Conservation (phyloP, 2,888 invertebrate species). For the Chloroclysta siterata region DNA sequence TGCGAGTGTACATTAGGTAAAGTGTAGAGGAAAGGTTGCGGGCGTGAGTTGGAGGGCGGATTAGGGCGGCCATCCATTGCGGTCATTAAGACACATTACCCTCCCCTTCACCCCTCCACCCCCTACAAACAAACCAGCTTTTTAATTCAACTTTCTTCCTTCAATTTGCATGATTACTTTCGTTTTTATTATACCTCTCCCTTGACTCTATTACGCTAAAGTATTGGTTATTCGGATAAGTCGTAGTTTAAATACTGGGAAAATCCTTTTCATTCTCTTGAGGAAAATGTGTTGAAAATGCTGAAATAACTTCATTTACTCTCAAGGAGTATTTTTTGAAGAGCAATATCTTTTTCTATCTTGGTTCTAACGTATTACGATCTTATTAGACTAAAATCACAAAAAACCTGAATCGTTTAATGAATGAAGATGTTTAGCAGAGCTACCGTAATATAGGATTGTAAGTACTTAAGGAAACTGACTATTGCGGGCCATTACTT, state of each 20-base stretch:
- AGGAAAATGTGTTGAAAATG: constrained; percentile 36
- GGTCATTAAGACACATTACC: constrained; percentile 84
- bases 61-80: constrained; percentile 80
- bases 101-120: constrained; percentile 41
- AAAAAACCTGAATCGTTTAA: background rate
- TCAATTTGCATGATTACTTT: constrained; percentile 85
- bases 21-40: constrained; percentile 69
- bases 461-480: constrained; percentile 34
- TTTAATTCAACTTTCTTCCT: constrained; percentile 84
- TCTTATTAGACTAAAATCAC: background rate
- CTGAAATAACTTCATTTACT: constrained; percentile 27
- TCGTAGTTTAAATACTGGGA: constrained; percentile 46
- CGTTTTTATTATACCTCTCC: constrained; percentile 79
- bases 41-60: constrained; percentile 65
- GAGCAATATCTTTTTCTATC: constrained; percentile 9
- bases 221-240: constrained; percentile 59
- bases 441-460: constrained; percentile 2
- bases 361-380: background rate
- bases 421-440: background rate
- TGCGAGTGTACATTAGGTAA: constrained; percentile 54
- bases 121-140: constrained; percentile 66
- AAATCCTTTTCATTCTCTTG: constrained; percentile 41
- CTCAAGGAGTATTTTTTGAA: constrained; percentile 24
- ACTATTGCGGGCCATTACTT: constrained; percentile 42
- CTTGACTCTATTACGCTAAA: constrained; percentile 61